These are phyloP conservation scores for Threskiornis aethiopicus DNA, from an alignment of 2,797 vertebrate species.

Conservation along the genomic window DNA sequence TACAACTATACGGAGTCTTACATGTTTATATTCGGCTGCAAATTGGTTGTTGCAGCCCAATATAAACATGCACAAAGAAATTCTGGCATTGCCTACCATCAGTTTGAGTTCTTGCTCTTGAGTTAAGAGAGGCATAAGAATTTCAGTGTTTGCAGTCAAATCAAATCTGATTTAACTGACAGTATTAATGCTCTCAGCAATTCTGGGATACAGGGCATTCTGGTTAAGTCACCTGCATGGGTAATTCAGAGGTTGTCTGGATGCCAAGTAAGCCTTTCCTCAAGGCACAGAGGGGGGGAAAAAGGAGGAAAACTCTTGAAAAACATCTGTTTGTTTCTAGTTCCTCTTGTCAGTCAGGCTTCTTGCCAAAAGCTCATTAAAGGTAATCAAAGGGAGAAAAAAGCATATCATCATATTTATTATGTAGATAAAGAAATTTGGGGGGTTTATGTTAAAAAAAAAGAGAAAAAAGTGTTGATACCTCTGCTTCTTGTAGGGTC, in stretches of 20 bases:
- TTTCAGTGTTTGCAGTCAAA: neutral
- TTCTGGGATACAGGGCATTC: neutral
- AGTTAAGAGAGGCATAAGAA: neutral
- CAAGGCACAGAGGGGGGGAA: neutral
- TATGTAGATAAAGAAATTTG: neutral
- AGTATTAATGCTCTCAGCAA: neutral
- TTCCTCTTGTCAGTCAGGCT: conserved; percentile 22
- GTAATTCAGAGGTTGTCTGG: neutral
- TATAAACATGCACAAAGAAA: neutral
- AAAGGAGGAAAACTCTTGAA: conserved; percentile 19
- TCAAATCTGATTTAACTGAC: neutral
- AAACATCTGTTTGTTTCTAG: conserved; percentile 54
- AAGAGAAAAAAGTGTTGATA: conserved; percentile 61
- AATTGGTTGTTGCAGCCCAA: neutral
- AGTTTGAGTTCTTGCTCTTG: neutral
- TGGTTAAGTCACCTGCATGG: conserved; percentile 14
- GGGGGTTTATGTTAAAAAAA: neutral
- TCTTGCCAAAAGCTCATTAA: conserved; percentile 50
- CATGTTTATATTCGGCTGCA: neutral
- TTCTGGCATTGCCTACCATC: neutral
- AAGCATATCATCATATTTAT: neutral
- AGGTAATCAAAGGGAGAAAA: conserved; percentile 34
- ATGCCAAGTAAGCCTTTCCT: conserved; percentile 50
- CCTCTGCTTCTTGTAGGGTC: conserved; percentile 89
- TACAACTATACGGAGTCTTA: neutral